Conservation (phyloP, 1,140 invertebrate species). For the Leptoteleia sp. region DNA sequence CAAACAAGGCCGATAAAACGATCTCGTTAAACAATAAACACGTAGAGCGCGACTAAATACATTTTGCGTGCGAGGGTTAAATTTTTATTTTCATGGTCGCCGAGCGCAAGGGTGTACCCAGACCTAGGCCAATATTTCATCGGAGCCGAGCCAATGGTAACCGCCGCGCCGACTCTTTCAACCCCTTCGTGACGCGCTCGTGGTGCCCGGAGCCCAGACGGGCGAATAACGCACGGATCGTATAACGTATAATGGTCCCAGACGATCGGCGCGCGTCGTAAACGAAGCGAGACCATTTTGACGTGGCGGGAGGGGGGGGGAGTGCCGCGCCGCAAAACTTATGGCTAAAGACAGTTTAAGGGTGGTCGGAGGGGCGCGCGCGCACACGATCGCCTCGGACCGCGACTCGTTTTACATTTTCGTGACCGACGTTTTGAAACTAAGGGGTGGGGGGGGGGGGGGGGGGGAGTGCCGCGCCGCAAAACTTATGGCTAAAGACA, state of each 20-base stretch:
- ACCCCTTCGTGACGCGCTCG: constrained; percentile 58
- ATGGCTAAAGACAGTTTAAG: too few relatives aligned
- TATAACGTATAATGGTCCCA: constrained; percentile 77
- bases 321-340: too few relatives aligned
- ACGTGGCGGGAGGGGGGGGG: too few relatives aligned
- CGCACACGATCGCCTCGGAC: too few relatives aligned
- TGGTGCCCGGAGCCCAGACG: constrained; percentile 69
- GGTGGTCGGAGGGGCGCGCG: too few relatives aligned
- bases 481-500: too few relatives aligned
- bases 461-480: too few relatives aligned
- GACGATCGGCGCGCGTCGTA: constrained; percentile 74
- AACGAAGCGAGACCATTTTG: constrained; percentile 62
- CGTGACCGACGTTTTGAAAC: too few relatives aligned
- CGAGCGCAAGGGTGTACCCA: constrained; percentile 35
- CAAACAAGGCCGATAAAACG: too few relatives aligned
- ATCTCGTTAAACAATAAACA: too few relatives aligned
- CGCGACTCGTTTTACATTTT: too few relatives aligned
- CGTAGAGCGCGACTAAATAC: not conserved
- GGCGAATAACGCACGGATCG: constrained; percentile 71
- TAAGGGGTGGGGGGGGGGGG: too few relatives aligned
- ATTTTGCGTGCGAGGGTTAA: not conserved
- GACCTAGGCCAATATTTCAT: constrained; percentile 67
- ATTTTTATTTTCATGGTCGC: constrained; percentile 41
- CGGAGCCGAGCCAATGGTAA: constrained; percentile 56
- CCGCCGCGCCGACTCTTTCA: constrained; percentile 50